Percentiles rank a stretch among this genome's conserved stretches.
Evolutionary conservation across 2,797 vertebrate genomes (phyloP).

Genomic region (Gymnoscopelus braueri): DNA sequence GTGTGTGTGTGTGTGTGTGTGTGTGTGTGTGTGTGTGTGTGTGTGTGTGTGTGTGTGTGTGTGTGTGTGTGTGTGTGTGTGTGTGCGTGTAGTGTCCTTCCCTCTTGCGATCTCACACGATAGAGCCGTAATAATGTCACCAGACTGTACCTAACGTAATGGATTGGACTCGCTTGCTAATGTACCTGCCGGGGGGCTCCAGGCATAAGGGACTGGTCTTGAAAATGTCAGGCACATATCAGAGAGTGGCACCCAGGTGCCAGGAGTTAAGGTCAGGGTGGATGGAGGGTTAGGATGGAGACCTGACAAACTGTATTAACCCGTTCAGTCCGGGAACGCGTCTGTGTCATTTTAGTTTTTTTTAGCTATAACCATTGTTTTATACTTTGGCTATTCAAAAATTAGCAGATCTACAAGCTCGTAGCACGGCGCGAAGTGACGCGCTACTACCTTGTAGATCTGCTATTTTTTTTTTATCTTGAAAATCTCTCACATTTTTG

Average conservation of each 20-base stretch:
- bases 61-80: no score
- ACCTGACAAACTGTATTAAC: constrained; percentile 50
- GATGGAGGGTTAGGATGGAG: constrained; percentile 28
- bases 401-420: no score
- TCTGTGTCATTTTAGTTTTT: no score
- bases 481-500: no score
- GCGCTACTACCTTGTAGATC: no score
- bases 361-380: no score
- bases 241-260: constrained; percentile 32
- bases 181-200: constrained; percentile 20
- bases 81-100: constrained; percentile 45
- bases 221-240: constrained; percentile 72
- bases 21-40: constrained; percentile 15
- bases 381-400: no score
- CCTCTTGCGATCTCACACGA: constrained; percentile 57
- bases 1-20: constrained; percentile 16
- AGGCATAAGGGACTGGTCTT: constrained; percentile 45
- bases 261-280: constrained; percentile 42
- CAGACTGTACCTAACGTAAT: constrained; percentile 64
- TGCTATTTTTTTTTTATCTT: no score
- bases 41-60: no score
- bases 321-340: no score
- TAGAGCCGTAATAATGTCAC: constrained; percentile 68
- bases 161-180: constrained; percentile 50
- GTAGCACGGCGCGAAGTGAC: no score